Evolutionary conservation across 2,113 vertebrate genomes (phyloP), one percentile per base, ranked within the genome.

Genomic region (Varanus komodoensis): DNA sequence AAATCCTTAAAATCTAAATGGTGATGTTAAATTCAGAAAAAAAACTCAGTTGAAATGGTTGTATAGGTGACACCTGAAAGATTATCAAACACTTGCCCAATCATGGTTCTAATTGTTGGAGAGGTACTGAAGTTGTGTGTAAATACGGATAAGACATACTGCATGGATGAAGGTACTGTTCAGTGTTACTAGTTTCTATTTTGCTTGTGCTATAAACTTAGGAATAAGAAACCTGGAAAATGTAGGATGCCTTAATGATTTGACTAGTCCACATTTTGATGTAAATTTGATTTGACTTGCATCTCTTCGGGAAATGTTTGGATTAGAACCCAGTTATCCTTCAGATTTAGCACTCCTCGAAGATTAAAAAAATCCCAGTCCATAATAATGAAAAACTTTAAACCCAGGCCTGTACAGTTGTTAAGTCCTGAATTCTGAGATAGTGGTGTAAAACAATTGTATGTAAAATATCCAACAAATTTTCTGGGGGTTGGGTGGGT

Each of bases 1-100:
- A 1, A 89, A 2, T 93, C 84, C 86, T 32, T 80, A 84, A 90
- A 92, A 38, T 6, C 0, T 78, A 19, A 89, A 77, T 71, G 29
- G 57, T 54, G 86, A 74, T 90, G 9, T 27, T 5, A 95, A 90
- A 86, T 93, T 94, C 54, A 88, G 32, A 64, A 77, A 17, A 17
- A 6, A 89, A 50, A 6, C 21, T 79, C 19, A 68, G 75, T 77
- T 89, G 48, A 75, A 89, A 77, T 78, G n/a, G n/a, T 48, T 2
- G 52, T 50, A 68, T 38, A 79, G 64, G 78, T 69, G 12, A 21
- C 21, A 69, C 29, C 19, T 52, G 19, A 69, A 88, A 80, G 3
- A 50, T 38, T 57, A 74, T n/a, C 19, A 89, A 71, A n/a, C 50
- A 54, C 74, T 82, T 73, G 27, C 54, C 73, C 7, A 34, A 9